Evolutionary conservation across 2,888 invertebrate genomes (phyloP), one percentile per base, ranked within the genome.

Genomic region (Leucozona laternaria): DNA sequence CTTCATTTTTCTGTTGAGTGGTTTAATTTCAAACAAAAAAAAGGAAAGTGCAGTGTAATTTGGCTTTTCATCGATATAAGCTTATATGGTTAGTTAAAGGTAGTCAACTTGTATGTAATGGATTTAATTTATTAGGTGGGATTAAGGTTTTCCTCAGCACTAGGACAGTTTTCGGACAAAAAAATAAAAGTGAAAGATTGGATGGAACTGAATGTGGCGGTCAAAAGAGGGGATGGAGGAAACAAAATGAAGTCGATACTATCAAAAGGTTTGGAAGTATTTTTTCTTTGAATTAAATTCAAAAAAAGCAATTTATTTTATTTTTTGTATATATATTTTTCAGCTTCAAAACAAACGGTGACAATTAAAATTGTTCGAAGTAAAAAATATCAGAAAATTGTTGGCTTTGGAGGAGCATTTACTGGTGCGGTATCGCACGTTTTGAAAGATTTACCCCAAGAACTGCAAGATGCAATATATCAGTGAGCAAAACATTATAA

Each of bases 361-460:
- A 64, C 34, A 2, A 62, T 82, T 10, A 37, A 57, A 4, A 45
- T 86, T 5, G 31, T 82, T 17, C 62, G 86, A 58, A 82, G 17
- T 22, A 89, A 86, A 55, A 92, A 91, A 4, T 95, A 93, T 89
- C 98, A 98, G 91, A 93, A 90, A 25, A 96, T 98, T 25, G 91
- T 95, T 84, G 98, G 98, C 0, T 98, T 97, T 91, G 98, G 98
- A 0, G 98, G 97, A 0, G 96, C 97, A 0, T 96, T 98, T 82
- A 98, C 98, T 0, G 96, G 96, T 75, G 93, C 95, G 0, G 94
- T 94, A 3, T 91, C 92, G 3, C 88, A 91, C 62, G 85, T 91
- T 55, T 73, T 91, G 22, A 88, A 91, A 6, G 87, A 89, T 48
- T 72, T 91, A 20, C 77, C 89, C 3, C 85, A 90, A 50, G 88